Base-by-base conservation (phyloP, 2,113 vertebrate genomes). In the Phalacrocorax aristotelis region DNA sequence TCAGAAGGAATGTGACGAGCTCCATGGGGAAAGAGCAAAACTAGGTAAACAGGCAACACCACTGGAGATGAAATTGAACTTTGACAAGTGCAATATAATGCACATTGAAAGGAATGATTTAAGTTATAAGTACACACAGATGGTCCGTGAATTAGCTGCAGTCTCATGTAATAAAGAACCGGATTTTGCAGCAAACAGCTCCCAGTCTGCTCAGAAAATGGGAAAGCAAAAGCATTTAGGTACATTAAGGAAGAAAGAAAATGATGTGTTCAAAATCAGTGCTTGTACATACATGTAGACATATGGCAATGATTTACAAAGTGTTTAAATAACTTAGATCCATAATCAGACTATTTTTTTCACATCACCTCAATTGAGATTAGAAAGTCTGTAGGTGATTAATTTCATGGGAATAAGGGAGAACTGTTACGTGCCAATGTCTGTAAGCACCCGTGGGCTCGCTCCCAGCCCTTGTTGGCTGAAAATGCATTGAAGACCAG, bases 91-190 rank as follows among this genome's bases (percentile, higher is more conserved):
- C 51, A 83, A 48, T 83, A 80, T 52, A 93, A 78, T 75, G 55
- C 52, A 70, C 78, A 55, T 38, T 62, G 84, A 94, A 96, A 90
- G 51, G 75, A 90, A 78, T 83, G 21, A 84, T 95, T 95, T 95
- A 88, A 93, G 75, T 93, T 77, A 38, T 90, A 96, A 93, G 76
- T 89, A 90, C 51, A 93, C 77, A 92, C 95, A 96, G 93, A 94
- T 96, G 94, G 86, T 88, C 49, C 48, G 85, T 89, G 95, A 92
- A 96, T 96, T 92, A 96, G 64, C 61, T 86, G 52, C 55, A 95
- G n/a, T 52, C 60, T 83, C 55, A 40, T 51, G 82, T 51, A 93
- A 84, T 82, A 90, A 90, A 78, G 55, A 49, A 62, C 38, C 49
- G n/a, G n/a, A 77, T 93, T 87, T 90, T 89, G 71, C 9, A 3